Percentiles rank a stretch among this genome's conserved stretches.
Conservation (phyloP, 1,140 invertebrate species). For the Brachionus calyciflorus region DNA sequence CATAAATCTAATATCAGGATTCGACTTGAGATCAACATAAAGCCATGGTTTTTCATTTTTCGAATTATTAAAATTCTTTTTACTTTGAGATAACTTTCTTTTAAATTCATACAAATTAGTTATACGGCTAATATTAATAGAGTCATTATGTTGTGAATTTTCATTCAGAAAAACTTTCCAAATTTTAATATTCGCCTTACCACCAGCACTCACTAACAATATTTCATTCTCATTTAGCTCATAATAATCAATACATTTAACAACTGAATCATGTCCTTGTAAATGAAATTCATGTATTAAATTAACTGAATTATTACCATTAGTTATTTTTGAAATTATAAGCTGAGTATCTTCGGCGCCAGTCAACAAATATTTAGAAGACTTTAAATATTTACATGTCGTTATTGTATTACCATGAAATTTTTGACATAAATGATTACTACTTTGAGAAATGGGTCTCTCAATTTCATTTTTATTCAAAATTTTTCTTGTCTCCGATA, state of each 20-base stretch:
- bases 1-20: conserved; percentile 41
- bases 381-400: background rate
- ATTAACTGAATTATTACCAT: background rate
- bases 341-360: conserved; percentile 40
- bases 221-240: conserved; percentile 1
- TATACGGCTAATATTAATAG: background rate
- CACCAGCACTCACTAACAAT: conserved; percentile 34
- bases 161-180: conserved; percentile 30
- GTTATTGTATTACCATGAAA: conserved; percentile 44
- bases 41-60: conserved; percentile 40
- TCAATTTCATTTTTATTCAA: conserved; percentile 25
- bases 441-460: background rate
- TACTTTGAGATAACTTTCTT: background rate
- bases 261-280: conserved; percentile 38
- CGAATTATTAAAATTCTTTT: background rate
- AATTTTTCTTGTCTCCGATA: background rate
- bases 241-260: conserved; percentile 15
- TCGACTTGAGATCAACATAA: conserved; percentile 34
- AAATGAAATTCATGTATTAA: conserved; percentile 40
- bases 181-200: conserved; percentile 45
- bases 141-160: background rate
- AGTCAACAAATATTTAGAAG: conserved; percentile 18
- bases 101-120: conserved; percentile 36
- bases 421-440: conserved; percentile 35
- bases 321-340: conserved; percentile 1